Evolutionary conservation across 2,797 vertebrate genomes (phyloP), one percentile per base, ranked within the genome.

Genomic region (Microcaecilia unicolor): DNA sequence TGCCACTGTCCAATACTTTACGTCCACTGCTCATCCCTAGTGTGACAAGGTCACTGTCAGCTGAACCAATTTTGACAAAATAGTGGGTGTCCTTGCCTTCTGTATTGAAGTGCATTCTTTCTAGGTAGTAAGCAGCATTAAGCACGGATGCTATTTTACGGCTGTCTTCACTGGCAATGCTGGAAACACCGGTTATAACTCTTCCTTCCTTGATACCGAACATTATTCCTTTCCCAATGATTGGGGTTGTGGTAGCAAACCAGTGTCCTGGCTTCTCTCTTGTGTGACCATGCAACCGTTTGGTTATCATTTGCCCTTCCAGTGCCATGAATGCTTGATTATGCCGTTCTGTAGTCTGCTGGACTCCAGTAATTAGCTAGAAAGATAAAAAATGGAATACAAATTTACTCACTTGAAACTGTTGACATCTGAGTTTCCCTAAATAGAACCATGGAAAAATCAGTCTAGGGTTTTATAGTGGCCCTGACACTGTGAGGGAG

Each of bases 261-360:
- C 96, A 98, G 80, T 94, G 91, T 27, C 95, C 94, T 0, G 87
- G 88, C 70, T 93, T 97, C 48, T 96, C 91, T 47, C 85, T 87
- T 32, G 84, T 81, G 39, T 39, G 78, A 57, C 79, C 67, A 6
- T 89, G 85, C 18, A 89, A 76, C 32, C 86, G 83, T 65, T 98
- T 99, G 41, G 91, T 81, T 44, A 99, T 93, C 26, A 91, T 85
- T 40, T 91, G 92, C 15, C 94, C 93, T 63, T 98, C 96, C 12
- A 99, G 82, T 18, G 94, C 93, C 91, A 99, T 87, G 73, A 99
- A 99, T 25, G 94, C 94, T 71, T 94, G 91, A 60, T 91, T 99
- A 67, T 98, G 96, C 35, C 96, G 86, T 67, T 98, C 96, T 0
- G 93, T 91, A 0, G 87, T 91, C 78, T 98, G 94, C 63, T 99